phyloP scores from a whole-genome alignment of 2,797 vertebrate genomes.

The Lutjanus argentimaculatus region DNA sequence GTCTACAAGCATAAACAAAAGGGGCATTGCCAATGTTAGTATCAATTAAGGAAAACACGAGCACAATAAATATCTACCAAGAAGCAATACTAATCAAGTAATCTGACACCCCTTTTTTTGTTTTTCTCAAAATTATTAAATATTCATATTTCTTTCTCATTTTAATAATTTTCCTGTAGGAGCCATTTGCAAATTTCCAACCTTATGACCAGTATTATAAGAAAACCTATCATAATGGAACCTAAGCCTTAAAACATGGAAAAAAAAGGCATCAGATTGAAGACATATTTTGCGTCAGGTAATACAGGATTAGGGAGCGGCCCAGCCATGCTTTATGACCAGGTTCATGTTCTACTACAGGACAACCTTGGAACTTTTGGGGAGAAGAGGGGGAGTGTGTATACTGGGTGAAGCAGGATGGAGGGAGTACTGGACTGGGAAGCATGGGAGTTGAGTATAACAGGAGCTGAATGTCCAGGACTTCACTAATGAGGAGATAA shows the following conservation, averaged over 20 bases:
- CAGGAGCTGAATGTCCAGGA: conserved; percentile 69
- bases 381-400: conserved; percentile 47
- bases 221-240: neutral
- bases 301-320: conserved; percentile 42
- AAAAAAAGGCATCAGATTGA: conserved; percentile 73
- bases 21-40: conserved; percentile 60
- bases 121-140: neutral
- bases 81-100: conserved; percentile 28
- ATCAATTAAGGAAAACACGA: conserved; percentile 47
- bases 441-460: conserved; percentile 48
- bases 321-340: conserved; percentile 29
- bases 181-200: conserved; percentile 57
- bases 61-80: conserved; percentile 42
- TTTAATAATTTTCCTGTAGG: neutral
- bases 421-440: conserved; percentile 59
- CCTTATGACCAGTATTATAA: conserved; percentile 75
- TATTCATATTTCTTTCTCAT: neutral
- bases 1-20: conserved; percentile 49
- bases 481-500: conserved; percentile 69
- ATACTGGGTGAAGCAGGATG: conserved; percentile 48
- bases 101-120: conserved; percentile 68
- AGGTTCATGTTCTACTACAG: conserved; percentile 58
- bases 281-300: conserved; percentile 36
- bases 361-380: conserved; percentile 46
- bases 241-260: conserved; percentile 16